Conservation (phyloP, 1,140 invertebrate genomes). For the Drosophila subpulchrella region DNA sequence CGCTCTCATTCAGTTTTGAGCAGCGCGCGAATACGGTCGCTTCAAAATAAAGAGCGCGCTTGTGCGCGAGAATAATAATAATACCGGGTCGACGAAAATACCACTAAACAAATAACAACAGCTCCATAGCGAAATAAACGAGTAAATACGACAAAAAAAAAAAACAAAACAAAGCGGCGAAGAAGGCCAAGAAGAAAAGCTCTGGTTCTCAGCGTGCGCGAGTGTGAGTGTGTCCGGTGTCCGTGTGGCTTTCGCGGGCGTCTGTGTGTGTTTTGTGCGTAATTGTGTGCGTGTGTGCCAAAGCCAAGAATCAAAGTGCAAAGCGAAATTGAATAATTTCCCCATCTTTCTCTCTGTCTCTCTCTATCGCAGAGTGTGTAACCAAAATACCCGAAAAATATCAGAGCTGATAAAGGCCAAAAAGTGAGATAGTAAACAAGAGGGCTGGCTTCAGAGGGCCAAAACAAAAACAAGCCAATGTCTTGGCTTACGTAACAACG, state of each 20-base stretch:
- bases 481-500: constrained; percentile 19
- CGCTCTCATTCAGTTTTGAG: constrained; percentile 7
- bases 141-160: constrained; percentile 2
- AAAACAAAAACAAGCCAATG: constrained; percentile 17
- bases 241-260: background rate
- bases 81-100: constrained; percentile 33
- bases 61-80: constrained; percentile 11
- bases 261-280: constrained; percentile 25
- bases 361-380: constrained; percentile 8
- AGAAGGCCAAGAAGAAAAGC: constrained; percentile 9
- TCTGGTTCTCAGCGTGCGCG: constrained; percentile 18
- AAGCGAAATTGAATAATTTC: constrained; percentile 69
- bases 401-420: constrained; percentile 28
- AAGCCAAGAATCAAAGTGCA: constrained; percentile 55
- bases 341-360: constrained; percentile 11
- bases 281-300: constrained; percentile 46
- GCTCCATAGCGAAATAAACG: background rate
- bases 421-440: constrained; percentile 20
- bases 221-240: constrained; percentile 1
- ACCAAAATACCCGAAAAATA: constrained; percentile 15
- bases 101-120: constrained; percentile 11
- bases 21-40: background rate
- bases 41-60: background rate
- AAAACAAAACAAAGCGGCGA: constrained; percentile 25
- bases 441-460: constrained; percentile 7